These are phyloP conservation scores for Margaritifera margaritifera DNA, from an alignment of 2,888 invertebrate species.

Conservation along the genomic window DNA sequence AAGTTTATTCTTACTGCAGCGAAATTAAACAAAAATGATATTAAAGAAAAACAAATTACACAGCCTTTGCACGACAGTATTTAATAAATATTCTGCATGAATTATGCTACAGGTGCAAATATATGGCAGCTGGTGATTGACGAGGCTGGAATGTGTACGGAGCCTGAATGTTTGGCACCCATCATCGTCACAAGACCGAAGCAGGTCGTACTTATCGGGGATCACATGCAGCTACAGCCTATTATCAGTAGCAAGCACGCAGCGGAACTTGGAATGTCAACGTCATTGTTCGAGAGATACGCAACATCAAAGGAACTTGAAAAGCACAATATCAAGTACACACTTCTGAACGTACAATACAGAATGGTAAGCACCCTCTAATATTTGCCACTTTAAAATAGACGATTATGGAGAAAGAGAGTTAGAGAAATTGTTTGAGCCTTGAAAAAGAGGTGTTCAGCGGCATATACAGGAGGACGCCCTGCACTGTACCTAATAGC, in stretches of 20 bases:
- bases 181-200: constrained; percentile 39
- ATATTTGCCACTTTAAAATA: background rate
- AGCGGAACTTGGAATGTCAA: constrained; percentile 50
- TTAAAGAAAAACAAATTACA: no score
- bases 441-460: no score
- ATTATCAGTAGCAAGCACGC: constrained; percentile 49
- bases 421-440: no score
- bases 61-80: no score
- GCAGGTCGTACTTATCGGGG: constrained; percentile 59
- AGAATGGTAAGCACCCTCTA: constrained; percentile 45
- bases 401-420: no score
- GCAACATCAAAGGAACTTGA: constrained; percentile 2
- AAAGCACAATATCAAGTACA: constrained; percentile 24
- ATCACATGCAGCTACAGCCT: constrained; percentile 62
- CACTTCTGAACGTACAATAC: constrained; percentile 43
- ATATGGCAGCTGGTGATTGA: constrained; percentile 56
- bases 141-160: constrained; percentile 61
- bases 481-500: no score
- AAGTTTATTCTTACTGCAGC: no score
- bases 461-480: no score
- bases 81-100: no score
- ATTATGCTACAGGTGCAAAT: background rate
- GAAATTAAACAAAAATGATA: background rate
- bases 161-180: constrained; percentile 55
- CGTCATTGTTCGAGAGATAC: constrained; percentile 53